Percentiles rank a stretch among this genome's conserved stretches.
Conservation (phyloP, 2,797 vertebrate species). For the Tenualosa ilisha region DNA sequence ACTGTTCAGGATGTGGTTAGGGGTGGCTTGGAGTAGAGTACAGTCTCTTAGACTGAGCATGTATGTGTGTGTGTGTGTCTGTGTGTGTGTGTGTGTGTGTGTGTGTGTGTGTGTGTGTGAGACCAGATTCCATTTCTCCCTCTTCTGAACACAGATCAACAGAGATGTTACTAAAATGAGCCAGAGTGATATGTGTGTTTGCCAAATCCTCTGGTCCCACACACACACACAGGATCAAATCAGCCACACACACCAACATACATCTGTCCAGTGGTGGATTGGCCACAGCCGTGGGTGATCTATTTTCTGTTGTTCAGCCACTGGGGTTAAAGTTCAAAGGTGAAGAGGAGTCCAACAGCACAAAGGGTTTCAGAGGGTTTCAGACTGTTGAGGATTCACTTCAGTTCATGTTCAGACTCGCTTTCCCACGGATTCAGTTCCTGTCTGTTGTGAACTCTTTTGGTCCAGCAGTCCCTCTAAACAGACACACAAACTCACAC, state of each 20-base stretch:
- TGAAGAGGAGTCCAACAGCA: not conserved
- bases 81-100: conserved; percentile 4
- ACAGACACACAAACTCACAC: conserved; percentile 27
- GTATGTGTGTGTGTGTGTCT: conserved; percentile 21
- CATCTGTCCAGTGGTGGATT: conserved; percentile 38
- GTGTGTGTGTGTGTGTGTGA: conserved; percentile 3
- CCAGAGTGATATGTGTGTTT: not conserved
- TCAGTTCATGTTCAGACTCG: not conserved
- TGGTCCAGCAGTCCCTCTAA: not conserved
- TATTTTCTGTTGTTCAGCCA: conserved; percentile 29
- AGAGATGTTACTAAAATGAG: not conserved
- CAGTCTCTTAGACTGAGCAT: not conserved
- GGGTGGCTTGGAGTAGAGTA: not conserved
- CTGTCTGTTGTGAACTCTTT: conserved; percentile 1
- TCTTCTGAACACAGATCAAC: not conserved
- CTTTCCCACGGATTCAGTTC: conserved; percentile 3
- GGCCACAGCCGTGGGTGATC: conserved; percentile 18
- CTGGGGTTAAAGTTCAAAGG: conserved; percentile 9
- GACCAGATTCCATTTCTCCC: not conserved
- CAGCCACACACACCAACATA: conserved; percentile 27
- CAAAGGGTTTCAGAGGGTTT: not conserved
- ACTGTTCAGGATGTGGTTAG: not conserved
- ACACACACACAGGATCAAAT: conserved; percentile 23
- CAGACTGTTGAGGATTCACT: not conserved
- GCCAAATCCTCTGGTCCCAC: not conserved